These are phyloP conservation scores for Carpatolechia fugitivella DNA, from an alignment of 2,888 invertebrate species.

Conservation along the genomic window DNA sequence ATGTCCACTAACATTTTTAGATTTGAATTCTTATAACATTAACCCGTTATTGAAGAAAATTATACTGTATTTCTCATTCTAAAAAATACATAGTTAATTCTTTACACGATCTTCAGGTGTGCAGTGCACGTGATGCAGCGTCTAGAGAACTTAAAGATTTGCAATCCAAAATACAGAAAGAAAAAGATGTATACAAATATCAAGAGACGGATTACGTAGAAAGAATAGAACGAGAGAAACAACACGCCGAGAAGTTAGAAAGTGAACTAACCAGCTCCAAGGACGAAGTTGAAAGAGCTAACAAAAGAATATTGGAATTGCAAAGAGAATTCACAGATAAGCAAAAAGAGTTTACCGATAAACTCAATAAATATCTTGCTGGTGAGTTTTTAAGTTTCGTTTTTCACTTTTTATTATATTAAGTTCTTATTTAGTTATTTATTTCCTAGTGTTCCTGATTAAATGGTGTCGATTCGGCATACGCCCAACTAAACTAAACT, in stretches of 20 bases:
- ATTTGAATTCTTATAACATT: too few species aligned
- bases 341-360: conserved; percentile 71
- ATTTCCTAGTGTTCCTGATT: too few species aligned
- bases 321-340: conserved; percentile 76
- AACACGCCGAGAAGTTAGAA: conserved; percentile 71
- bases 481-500: too few species aligned
- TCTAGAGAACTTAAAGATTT: conserved; percentile 77
- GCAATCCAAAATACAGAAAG: conserved; percentile 59
- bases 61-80: too few species aligned
- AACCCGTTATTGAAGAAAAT: too few species aligned
- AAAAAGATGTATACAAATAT: conserved; percentile 53
- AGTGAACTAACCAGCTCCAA: conserved; percentile 66
- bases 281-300: conserved; percentile 76
- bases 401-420: background rate
- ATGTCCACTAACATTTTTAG: too few species aligned
- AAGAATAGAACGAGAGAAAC: conserved; percentile 73
- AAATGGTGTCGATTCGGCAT: too few species aligned
- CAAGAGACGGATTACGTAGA: conserved; percentile 69
- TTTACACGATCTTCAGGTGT: too few species aligned
- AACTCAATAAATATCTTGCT: conserved; percentile 61
- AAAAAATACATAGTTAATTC: too few species aligned
- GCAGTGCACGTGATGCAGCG: conserved; percentile 80
- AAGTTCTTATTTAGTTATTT: too few species aligned
- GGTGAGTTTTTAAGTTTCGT: conserved; percentile 34
- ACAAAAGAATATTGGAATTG: conserved; percentile 76